Evolutionary conservation across 2,888 invertebrate species (phyloP).

Genomic region (Germaria angustata): DNA sequence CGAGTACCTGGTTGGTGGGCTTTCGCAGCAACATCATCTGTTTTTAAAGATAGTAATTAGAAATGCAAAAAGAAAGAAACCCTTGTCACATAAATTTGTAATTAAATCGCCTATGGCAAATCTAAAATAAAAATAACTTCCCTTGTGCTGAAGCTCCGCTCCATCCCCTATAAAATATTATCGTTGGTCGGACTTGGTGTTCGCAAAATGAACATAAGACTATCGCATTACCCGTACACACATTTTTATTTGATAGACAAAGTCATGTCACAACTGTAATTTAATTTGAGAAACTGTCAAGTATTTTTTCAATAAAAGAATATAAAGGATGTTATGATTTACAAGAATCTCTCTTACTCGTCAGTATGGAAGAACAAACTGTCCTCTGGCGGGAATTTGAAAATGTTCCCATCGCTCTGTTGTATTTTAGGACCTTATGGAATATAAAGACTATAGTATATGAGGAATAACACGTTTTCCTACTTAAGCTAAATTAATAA

Average conservation of each 20-base stretch:
- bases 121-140: conserved; percentile 19
- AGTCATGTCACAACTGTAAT: conserved; percentile 77
- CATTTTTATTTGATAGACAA: conserved; percentile 71
- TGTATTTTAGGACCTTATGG: too few species aligned
- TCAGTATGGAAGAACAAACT: conserved; percentile 17
- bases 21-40: conserved; percentile 18
- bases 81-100: conserved; percentile 64
- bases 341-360: neutral
- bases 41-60: neutral
- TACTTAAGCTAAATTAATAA: neutral
- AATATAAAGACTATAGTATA: too few species aligned
- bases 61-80: conserved; percentile 46
- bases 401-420: conserved; percentile 45
- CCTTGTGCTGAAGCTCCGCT: conserved; percentile 12
- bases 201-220: conserved; percentile 3
- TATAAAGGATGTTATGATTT: neutral
- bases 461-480: neutral
- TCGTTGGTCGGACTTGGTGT: neutral
- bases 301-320: conserved; percentile 30
- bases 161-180: neutral
- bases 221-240: conserved; percentile 8
- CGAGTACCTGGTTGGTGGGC: too few species aligned
- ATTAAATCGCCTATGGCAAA: conserved; percentile 53
- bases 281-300: conserved; percentile 49
- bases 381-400: conserved; percentile 35